Evolutionary conservation across 2,888 invertebrate species (phyloP), one percentile per base, ranked within the genome.

Genomic region (Drosophila quasianomalipes): DNA sequence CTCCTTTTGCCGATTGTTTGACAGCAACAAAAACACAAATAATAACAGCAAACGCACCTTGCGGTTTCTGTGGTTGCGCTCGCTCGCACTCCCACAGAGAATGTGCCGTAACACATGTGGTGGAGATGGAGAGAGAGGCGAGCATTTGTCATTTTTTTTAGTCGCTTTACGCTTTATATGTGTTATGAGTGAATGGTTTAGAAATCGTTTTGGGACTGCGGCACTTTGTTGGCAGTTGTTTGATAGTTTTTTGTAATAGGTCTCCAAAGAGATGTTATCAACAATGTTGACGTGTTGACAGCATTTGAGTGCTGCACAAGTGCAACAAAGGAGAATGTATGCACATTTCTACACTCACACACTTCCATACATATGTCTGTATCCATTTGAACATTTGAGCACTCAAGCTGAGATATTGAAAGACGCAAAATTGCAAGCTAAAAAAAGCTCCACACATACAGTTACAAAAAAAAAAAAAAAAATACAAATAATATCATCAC

Each of bases 11-110:
- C 49, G 57, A 63, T 70, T 78, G 75, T 76, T 76, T 85, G 73
- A 64, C 81, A 69, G 60, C 75, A 71, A 72, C 68, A 79, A 79
- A 66, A 81, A 71, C 69, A 70, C 66, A 58, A 63, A 77, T 69
- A 81, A 83, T 66, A 68, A 80, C 62, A 52, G 76, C 72, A 76
- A 81, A 87, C 90, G 89, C 87, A 87, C 87, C 91, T 90, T 87
- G 87, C 91, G 87, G 89, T 90, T 87, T 86, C 76, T 82, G 90
- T 62, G 89, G 75, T 72, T 53, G 78, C 69, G 61, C 51, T 51
- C 49, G 28, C 59, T 65, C 28, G 33, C 70, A 55, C 54, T 19
- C 53, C 37, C 54, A 85, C 88, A 77, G 85, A 77, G 81, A 74
- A 81, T 88, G 81, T 88, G 71, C 3, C 14, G 1, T 7, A 4